Evolutionary conservation across 2,797 vertebrate species (phyloP).

Genomic region (Peromyscus nudipes): DNA sequence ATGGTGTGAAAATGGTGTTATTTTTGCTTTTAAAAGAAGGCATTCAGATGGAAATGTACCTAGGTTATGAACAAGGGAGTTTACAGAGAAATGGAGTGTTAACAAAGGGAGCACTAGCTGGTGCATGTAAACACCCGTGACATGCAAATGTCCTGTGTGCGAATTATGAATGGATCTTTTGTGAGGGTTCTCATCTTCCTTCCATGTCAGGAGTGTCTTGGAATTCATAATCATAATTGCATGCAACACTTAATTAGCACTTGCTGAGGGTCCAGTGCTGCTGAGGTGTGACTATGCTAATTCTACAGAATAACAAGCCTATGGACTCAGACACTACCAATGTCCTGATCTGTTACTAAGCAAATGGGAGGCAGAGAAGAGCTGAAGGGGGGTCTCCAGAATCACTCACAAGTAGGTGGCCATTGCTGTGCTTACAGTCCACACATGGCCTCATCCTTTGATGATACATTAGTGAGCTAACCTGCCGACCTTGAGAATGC

Average conservation of each 20-base stretch:
- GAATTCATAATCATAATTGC: not conserved
- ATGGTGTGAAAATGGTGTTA: not conserved
- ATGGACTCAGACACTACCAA: not conserved
- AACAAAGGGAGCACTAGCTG: slow-evolving; percentile 22
- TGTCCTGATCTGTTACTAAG: not conserved
- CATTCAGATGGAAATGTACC: slow-evolving; percentile 31
- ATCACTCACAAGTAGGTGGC: not conserved
- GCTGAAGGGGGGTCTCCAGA: not conserved
- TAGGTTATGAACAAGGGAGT: not conserved
- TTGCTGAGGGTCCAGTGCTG: not conserved
- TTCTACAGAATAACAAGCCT: not conserved
- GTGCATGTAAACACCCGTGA: not conserved
- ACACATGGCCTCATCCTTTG: not conserved
- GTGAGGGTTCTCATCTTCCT: not conserved
- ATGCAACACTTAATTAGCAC: slow-evolving; percentile 3
- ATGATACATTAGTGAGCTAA: slow-evolving; percentile 19
- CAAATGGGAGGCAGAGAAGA: not conserved
- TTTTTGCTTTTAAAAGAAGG: not conserved
- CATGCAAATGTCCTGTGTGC: not conserved
- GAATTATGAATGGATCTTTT: not conserved
- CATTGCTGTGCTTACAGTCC: not conserved
- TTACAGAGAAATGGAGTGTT: slow-evolving; percentile 38
- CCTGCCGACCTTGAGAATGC: not conserved
- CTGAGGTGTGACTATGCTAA: not conserved
- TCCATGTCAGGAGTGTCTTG: not conserved